Evolutionary conservation across 2,888 invertebrate genomes (phyloP), one percentile per base, ranked within the genome.

Genomic region (Scrobipalpa atriplicella): DNA sequence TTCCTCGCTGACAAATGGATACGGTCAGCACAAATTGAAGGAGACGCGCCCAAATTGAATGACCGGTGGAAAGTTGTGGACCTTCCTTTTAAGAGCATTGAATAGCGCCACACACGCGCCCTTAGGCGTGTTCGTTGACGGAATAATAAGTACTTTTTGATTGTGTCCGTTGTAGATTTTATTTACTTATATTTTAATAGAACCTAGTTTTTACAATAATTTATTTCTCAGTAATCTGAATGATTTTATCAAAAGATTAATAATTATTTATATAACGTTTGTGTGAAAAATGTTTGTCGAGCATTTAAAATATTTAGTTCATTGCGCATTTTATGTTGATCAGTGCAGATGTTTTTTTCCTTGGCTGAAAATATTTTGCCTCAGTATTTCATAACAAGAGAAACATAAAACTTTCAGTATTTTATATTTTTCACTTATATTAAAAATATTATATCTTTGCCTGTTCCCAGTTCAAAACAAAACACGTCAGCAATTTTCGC

Each of bases 11-110:
- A 65, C 67, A 67, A 71, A 69, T 70, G 60, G 68, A 67, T 64
- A 63, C 66, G 54, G 68, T 69, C 68, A 43, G 61, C 43, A 68
- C 69, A 67, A 64, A 64, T 69, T 61, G 64, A 38, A 51, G 62
- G 65, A 66, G 69, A 63, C 54, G 64, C 62, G 66, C 66, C 58
- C 69, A 41, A 64, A 67, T 64, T 60, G 66, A 67, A 64, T 64
- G 61, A 52, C 62, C 62, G 16, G 39, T 19, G 38, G 38, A 64
- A 60, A 67, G 11, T 29, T 65, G 47, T 66, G 66, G 66, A 62
- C 66, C 62, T 68, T 65, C 68, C 68, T 67, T 68, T 69, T 69
- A 69, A 64, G 51, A 62, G 60, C 65, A 68, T 69, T 69, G 68
- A 68, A 71, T 69, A 71, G 66, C 51, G 67, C 64, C 68, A 21